These are phyloP conservation scores for Chloroceryle aenea DNA, from an alignment of 2,113 vertebrate genomes.

Conservation along the genomic window DNA sequence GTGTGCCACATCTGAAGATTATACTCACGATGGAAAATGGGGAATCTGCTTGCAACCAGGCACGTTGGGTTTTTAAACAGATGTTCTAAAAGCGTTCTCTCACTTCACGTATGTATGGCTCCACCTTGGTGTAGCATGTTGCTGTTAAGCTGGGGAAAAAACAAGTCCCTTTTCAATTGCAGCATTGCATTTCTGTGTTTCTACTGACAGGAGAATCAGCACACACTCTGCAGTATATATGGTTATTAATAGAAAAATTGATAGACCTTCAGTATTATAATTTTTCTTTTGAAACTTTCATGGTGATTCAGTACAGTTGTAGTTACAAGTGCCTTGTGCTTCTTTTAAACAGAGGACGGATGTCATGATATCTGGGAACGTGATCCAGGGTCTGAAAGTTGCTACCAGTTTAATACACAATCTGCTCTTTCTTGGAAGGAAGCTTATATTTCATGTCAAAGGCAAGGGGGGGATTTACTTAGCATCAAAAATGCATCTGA, in stretches of 20 bases:
- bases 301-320: neutral
- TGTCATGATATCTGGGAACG: slow-evolving; percentile 83
- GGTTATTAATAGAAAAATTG: neutral
- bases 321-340: slow-evolving; percentile 17
- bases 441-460: slow-evolving; percentile 89
- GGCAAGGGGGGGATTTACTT: slow-evolving; percentile 89
- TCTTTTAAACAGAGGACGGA: slow-evolving; percentile 81
- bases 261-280: neutral
- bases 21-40: slow-evolving; percentile 76
- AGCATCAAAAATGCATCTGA: slow-evolving; percentile 80
- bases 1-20: slow-evolving; percentile 87
- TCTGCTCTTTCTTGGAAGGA: slow-evolving; percentile 89
- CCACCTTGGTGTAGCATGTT: neutral
- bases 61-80: slow-evolving; percentile 35
- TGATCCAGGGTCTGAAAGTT: slow-evolving; percentile 74
- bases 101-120: neutral
- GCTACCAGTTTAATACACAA: slow-evolving; percentile 89
- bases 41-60: slow-evolving; percentile 90
- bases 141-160: neutral
- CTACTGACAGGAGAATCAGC: neutral
- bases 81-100: neutral
- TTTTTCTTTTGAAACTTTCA: neutral
- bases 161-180: neutral
- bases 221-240: neutral
- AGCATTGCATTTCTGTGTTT: accelerated